A percentile compares a stretch with the other conserved stretches of the same genome.
Conservation (phyloP, 2,797 vertebrate species). For the Echiichthys vipera region DNA sequence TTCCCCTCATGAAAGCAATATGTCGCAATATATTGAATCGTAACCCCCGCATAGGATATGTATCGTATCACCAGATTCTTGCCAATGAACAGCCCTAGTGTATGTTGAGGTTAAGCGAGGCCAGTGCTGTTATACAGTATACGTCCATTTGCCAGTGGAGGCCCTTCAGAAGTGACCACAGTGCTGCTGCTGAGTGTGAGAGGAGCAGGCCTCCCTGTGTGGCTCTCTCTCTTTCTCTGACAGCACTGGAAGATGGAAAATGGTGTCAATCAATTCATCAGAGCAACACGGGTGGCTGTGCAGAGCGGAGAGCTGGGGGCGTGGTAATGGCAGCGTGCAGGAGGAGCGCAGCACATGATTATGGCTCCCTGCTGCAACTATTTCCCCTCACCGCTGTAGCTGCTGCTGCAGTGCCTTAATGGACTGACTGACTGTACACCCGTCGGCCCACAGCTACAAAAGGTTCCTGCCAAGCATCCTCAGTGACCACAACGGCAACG, state of each 20-base stretch:
- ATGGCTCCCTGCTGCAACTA: constrained; percentile 66
- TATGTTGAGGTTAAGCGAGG: constrained; percentile 43
- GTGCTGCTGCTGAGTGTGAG: constrained; percentile 47
- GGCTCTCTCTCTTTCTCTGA: constrained; percentile 67
- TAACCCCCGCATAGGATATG: no score
- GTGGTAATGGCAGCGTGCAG: constrained; percentile 62
- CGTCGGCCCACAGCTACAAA: constrained; percentile 16
- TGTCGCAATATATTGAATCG: no score
- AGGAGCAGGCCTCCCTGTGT: constrained; percentile 57
- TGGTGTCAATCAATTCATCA: constrained; percentile 87
- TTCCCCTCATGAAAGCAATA: no score
- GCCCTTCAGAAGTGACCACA: constrained; percentile 61
- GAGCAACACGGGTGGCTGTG: constrained; percentile 77
- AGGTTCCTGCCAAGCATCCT: constrained; percentile 26
- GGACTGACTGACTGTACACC: constrained; percentile 50
- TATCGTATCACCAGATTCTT: no score
- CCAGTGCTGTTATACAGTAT: constrained; percentile 18
- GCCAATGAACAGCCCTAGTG: no score
- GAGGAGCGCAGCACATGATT: constrained; percentile 69
- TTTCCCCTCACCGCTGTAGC: constrained; percentile 42
- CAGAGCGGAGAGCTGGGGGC: constrained; percentile 64
- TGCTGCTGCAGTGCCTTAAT: constrained; percentile 67
- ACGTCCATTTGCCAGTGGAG: constrained; percentile 45
- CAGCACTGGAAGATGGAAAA: constrained; percentile 82
- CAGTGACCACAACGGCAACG: constrained; percentile 8